Conservation (phyloP, 1,140 invertebrate species). For the Papilio polytes region DNA sequence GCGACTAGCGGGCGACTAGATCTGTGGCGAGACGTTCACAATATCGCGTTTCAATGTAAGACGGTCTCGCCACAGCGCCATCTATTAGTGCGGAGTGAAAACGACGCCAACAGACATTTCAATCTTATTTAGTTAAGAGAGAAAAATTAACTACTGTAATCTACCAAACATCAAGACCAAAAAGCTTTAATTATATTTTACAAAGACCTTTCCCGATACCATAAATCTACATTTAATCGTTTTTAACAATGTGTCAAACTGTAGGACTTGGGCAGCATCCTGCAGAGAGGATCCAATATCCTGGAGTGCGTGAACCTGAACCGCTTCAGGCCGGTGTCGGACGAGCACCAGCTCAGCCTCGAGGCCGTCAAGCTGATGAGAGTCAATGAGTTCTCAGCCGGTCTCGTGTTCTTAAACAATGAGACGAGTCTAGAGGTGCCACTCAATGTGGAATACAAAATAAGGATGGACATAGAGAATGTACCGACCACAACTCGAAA, state of each 20-base stretch:
- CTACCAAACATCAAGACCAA: no score
- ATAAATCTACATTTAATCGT: not conserved
- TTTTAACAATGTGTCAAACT: slow-evolving; percentile 20
- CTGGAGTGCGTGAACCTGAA: slow-evolving; percentile 86
- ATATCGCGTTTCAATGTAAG: no score
- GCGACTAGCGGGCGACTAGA: no score
- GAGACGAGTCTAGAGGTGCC: slow-evolving; percentile 60
- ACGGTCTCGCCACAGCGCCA: no score
- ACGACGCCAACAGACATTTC: no score
- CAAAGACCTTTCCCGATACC: no score
- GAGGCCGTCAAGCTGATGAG: slow-evolving; percentile 83
- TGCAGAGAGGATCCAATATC: slow-evolving; percentile 75
- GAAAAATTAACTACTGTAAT: not conserved
- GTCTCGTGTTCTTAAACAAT: slow-evolving; percentile 77
- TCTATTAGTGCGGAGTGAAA: no score
- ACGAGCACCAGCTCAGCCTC: slow-evolving; percentile 81
- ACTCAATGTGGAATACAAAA: slow-evolving; percentile 84
- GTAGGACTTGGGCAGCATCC: slow-evolving; percentile 58
- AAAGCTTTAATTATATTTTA: no score
- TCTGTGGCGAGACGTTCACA: no score
- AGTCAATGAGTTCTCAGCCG: slow-evolving; percentile 84
- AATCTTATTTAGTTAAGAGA: no score
- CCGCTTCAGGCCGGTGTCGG: slow-evolving; percentile 82
- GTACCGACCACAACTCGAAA: slow-evolving; percentile 85
- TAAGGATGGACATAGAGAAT: slow-evolving; percentile 88